Evolutionary conservation across 2,888 invertebrate genomes (phyloP), one percentile per base, ranked within the genome.

Genomic region (Palloptera scutellata): DNA sequence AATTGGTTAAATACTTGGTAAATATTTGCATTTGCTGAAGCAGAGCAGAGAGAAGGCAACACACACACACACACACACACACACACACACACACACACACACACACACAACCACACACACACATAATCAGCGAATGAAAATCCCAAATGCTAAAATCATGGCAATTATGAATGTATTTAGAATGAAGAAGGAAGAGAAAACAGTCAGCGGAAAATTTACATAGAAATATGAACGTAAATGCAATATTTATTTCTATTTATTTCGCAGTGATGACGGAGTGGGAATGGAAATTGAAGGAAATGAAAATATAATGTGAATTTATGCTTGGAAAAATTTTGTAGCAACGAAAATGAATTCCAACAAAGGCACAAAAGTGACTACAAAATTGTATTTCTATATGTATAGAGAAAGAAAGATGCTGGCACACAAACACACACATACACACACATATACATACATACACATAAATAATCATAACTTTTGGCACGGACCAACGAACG

Each of bases 1-100:
- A 75, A 70, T 65, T 70, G 40, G 66, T 66, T 78, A 78, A 79
- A 76, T 73, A 80, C 79, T 78, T 70, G 53, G 68, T 78, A 79
- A 78, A 78, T 78, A 79, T 78, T 77, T 73, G 72, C 73, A 72
- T 70, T 53, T 15, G 3, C 15, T 15, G 19, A 9, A 20, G 20
- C 48, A 48, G 48, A 30, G 48, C 5, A 48, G 15, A 13, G n/a
- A 11, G 9, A 48, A 11, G n/a, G 48, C 48, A 48, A 11, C 48
- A 4, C 8, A 48, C 48, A 48, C n/a, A n/a, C n/a, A n/a, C n/a
- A n/a, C 13, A 45, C 45, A 54, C 10, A 20, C 42, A 10, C 58
- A n/a, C 58, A 15, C 30, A 19, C 58, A 12, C 41, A n/a, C n/a
- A n/a, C n/a, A n/a, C n/a, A n/a, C n/a, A n/a, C n/a, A n/a, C n/a